Conservation (phyloP, 2,797 vertebrate species). For the Triplophysa yarkandensis region DNA sequence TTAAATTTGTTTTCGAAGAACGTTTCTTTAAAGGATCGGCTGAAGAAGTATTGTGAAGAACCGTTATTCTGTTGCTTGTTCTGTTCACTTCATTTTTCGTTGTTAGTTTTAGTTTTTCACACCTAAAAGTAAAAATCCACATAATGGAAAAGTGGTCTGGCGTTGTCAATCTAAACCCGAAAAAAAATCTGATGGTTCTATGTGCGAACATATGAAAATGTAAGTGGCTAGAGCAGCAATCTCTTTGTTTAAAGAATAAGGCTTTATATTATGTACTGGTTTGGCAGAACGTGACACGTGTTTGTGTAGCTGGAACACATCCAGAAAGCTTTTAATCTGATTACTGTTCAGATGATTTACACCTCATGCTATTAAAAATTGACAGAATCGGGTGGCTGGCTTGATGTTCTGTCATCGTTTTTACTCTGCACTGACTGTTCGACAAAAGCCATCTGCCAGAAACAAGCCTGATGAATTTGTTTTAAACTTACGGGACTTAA, state of each 20-base stretch:
- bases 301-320: conserved; percentile 6
- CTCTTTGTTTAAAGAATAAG: conserved; percentile 10
- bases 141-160: background rate
- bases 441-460: conserved; percentile 9
- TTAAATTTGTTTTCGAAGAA: background rate
- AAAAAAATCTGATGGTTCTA: background rate
- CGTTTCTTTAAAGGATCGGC: conserved; percentile 1
- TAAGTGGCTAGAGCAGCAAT: conserved; percentile 52
- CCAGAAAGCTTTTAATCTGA: conserved; percentile 32
- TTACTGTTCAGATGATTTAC: conserved; percentile 22
- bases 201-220: conserved; percentile 57
- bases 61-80: background rate
- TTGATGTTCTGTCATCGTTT: conserved; percentile 16
- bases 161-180: background rate
- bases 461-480: background rate
- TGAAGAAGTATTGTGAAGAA: background rate
- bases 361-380: conserved; percentile 1
- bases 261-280: conserved; percentile 21
- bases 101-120: too few species aligned
- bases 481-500: background rate
- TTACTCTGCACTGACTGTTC: conserved; percentile 4
- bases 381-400: conserved; percentile 12
- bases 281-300: conserved; percentile 3
- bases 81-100: background rate
- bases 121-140: too few species aligned